These are phyloP conservation scores for Oxyura jamaicensis DNA, from an alignment of 2,113 vertebrate species.

Conservation along the genomic window DNA sequence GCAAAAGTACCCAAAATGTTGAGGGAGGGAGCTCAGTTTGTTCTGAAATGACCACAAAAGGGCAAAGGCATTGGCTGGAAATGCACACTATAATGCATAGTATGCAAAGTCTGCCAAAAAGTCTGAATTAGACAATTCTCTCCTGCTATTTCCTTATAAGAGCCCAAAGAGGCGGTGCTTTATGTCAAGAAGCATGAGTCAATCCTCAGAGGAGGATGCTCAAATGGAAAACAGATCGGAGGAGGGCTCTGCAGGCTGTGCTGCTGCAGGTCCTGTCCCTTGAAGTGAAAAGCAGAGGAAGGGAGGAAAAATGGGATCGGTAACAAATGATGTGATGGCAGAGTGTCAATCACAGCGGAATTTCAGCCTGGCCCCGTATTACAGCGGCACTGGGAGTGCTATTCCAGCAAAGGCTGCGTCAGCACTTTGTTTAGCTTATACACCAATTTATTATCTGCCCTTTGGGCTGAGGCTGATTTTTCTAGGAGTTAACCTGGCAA, in stretches of 20 bases:
- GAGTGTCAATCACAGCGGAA: not conserved
- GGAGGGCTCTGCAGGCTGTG: not conserved
- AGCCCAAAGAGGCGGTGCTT: slow-evolving; percentile 33
- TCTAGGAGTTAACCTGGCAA: slow-evolving; percentile 9
- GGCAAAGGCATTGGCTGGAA: slow-evolving; percentile 30
- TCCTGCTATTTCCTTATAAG: slow-evolving; percentile 25
- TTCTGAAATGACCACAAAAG: slow-evolving; percentile 55
- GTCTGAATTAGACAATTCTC: not conserved
- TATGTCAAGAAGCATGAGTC: slow-evolving; percentile 36
- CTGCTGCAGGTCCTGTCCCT: slow-evolving; percentile 19
- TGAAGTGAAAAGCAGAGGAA: slow-evolving; percentile 21
- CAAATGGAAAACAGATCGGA: slow-evolving; percentile 35
- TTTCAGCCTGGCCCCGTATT: not conserved
- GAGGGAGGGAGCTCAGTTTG: not conserved
- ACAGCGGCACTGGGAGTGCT: not conserved
- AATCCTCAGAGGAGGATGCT: slow-evolving; percentile 29
- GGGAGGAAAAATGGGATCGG: not conserved
- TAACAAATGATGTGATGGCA: slow-evolving; percentile 5
- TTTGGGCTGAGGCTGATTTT: not conserved
- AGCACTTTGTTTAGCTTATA: not conserved
- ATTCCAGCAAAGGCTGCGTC: not conserved
- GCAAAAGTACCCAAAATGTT: not conserved
- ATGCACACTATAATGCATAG: not conserved
- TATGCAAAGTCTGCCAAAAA: not conserved
- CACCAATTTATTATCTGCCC: not conserved